Evolutionary conservation across 2,113 vertebrate species (phyloP), one percentile per base, ranked within the genome.

Genomic region (Ochotona curzoniae): DNA sequence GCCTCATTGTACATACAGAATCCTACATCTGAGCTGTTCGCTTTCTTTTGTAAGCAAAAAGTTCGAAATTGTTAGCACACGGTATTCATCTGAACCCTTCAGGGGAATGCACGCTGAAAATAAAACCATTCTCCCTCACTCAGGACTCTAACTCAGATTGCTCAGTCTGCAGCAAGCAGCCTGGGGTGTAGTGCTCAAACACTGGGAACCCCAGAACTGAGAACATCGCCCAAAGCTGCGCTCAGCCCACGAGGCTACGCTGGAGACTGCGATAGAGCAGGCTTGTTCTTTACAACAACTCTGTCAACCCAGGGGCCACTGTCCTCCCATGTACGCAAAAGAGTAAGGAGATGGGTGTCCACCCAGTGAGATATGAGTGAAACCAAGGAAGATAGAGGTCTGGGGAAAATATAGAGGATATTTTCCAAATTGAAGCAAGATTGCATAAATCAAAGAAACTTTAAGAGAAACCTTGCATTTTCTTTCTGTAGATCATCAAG

Each of bases 31-130:
- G 87, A 85, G 44, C 3, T 89, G 64, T 60, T 32, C 28, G 47
- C 73, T 89, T 96, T 81, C 69, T 74, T 82, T 25, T 1, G 73
- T 69, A 38, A 75, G 54, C 18, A 80, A 91, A 94, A 93, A 73
- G 71, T 78, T 89, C 93, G 89, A 96, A 86, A 86, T 18, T 90
- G 66, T 81, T 67, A 83, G 49, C 75, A 35, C 64, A 61, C 25
- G 0, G 5, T 66, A 13, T 44, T 94, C 44, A 90, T 90, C 26
- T 80, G 61, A 88, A 35, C 69, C 44, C 60, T 73, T 81, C 8
- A 44, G 69, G 61, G 61, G 96, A 83, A 94, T 4, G 2, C 32
- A 2, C 35, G 28, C 11, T 57, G 38, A 81, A 88, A 73, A 75
- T 70, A 57, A 83, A 84, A 76, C 2, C 13, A 28, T 18, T 89